Evolutionary conservation across 2,113 vertebrate species (phyloP).

Genomic region (Platysternon megacephalum): DNA sequence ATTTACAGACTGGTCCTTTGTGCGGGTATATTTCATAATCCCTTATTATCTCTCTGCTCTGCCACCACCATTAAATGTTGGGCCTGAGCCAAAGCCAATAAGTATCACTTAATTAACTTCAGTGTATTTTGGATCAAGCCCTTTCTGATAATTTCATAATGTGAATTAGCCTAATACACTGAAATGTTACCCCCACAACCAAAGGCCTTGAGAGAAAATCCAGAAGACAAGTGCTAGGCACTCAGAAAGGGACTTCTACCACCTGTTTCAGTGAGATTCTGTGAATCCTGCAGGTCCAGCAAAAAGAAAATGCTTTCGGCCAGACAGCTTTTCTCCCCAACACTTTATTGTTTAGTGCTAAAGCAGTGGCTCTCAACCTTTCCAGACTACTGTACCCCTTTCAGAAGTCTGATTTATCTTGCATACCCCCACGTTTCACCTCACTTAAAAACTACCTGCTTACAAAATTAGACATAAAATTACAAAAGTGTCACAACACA

Average conservation of each 20-base stretch:
- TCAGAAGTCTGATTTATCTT: no score
- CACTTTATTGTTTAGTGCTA: not conserved
- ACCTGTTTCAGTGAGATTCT: not conserved
- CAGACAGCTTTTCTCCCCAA: not conserved
- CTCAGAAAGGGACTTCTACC: not conserved
- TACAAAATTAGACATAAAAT: no score
- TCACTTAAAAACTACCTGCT: no score
- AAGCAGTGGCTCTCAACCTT: not conserved
- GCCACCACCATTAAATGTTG: not conserved
- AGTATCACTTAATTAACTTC: conserved; percentile 20
- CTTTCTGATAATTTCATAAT: not conserved
- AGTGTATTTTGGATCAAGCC: conserved; percentile 28
- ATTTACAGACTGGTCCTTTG: not conserved
- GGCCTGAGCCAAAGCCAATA: not conserved
- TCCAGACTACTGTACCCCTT: no score
- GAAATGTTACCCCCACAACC: not conserved
- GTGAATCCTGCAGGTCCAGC: not conserved
- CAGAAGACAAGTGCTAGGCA: not conserved
- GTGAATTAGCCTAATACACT: not conserved
- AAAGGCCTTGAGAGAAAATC: conserved; percentile 23
- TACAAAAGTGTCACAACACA: no score
- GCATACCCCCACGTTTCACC: no score
- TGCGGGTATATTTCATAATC: not conserved
- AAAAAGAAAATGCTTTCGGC: conserved; percentile 2
- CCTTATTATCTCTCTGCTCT: not conserved